Conservation (phyloP, 2,113 vertebrate species). For the Casuarius casuarius region DNA sequence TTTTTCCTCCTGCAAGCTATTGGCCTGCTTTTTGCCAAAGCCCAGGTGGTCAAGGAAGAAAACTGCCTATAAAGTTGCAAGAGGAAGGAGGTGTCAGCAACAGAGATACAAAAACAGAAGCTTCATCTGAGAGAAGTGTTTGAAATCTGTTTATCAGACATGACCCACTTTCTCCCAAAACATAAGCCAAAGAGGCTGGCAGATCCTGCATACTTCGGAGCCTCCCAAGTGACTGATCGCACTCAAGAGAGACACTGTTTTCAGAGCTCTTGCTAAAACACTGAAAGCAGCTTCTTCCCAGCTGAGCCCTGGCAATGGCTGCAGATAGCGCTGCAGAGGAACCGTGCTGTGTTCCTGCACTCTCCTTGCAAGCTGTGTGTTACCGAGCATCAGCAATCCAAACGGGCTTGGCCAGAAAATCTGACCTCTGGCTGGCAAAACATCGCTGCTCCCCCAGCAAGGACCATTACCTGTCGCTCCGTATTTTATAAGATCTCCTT, state of each 20-base stretch:
- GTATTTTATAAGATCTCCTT: neutral
- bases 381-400: neutral
- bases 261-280: neutral
- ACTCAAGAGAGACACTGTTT: fast-evolving
- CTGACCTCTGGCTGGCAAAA: neutral
- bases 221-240: fast-evolving
- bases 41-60: neutral
- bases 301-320: neutral
- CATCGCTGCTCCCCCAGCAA: neutral
- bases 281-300: neutral
- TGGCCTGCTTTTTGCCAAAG: fast-evolving
- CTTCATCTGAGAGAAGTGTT: neutral
- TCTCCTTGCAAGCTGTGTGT: neutral
- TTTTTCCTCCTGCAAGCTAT: neutral
- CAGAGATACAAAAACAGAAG: neutral
- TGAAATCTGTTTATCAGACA: constrained; percentile 2
- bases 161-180: neutral
- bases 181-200: neutral
- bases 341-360: fast-evolving
- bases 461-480: neutral
- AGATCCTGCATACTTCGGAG: neutral
- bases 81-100: neutral
- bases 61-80: neutral
- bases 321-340: neutral
- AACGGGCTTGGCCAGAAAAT: neutral